These are phyloP conservation scores for Heteractis magnifica DNA, from an alignment of 92 coral and sea anemone genomes.

Conservation along the genomic window DNA sequence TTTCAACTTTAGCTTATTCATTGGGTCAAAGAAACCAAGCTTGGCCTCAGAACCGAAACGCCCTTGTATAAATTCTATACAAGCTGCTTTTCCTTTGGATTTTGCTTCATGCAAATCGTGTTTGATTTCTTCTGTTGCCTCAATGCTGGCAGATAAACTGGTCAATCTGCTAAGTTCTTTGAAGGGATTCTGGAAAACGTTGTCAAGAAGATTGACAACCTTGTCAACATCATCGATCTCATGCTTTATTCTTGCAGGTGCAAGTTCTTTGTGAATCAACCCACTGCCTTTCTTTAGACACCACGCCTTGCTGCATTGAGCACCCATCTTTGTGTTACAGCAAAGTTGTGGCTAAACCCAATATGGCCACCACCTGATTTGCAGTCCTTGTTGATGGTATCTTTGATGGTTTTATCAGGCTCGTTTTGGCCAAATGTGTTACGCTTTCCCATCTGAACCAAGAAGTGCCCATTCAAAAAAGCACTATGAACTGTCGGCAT, in stretches of 20 bases:
- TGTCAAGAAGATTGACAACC: constrained; percentile 33
- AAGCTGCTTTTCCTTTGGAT: constrained; percentile 30
- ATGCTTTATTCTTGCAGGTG: constrained; percentile 40
- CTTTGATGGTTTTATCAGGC: constrained; percentile 51
- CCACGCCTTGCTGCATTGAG: constrained; percentile 48
- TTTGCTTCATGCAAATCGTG: not conserved
- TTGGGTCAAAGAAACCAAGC: constrained; percentile 49
- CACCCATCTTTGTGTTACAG: constrained; percentile 56
- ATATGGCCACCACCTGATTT: constrained; percentile 53
- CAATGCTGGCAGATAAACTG: constrained; percentile 49
- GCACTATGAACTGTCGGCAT: constrained; percentile 55
- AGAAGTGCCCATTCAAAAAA: constrained; percentile 37
- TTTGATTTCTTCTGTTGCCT: constrained; percentile 42
- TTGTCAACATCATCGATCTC: constrained; percentile 39
- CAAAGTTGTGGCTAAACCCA: constrained; percentile 54
- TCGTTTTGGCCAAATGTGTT: constrained; percentile 54
- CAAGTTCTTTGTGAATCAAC: constrained; percentile 36
- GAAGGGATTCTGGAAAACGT: constrained; percentile 33
- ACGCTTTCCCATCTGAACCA: constrained; percentile 34
- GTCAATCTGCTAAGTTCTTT: constrained; percentile 35
- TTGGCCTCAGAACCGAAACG: constrained; percentile 48
- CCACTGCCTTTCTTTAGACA: constrained; percentile 3
- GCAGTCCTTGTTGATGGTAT: constrained; percentile 60
- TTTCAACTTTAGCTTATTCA: constrained; percentile 59
- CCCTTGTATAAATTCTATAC: constrained; percentile 37